Evolutionary conservation across 2,888 invertebrate genomes (phyloP).

Genomic region (Formica aserva): DNA sequence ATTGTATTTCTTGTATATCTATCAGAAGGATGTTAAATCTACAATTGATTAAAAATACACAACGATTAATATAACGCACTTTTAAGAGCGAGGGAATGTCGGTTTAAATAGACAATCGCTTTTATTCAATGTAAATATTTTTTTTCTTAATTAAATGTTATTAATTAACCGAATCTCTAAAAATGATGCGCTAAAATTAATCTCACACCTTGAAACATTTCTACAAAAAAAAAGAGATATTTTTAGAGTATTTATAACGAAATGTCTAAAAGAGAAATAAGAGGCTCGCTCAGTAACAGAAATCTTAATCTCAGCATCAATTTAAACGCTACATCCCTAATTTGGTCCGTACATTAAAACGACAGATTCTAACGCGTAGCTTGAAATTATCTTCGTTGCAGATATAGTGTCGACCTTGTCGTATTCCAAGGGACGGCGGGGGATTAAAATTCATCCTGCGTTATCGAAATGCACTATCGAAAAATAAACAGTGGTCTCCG

Average conservation of each 20-base stretch:
- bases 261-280: conserved; percentile 1
- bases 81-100: not conserved
- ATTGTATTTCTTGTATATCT: not conserved
- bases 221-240: not conserved
- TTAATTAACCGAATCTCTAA: not conserved
- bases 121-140: not conserved
- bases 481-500: conserved; percentile 25
- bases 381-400: conserved; percentile 12
- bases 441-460: conserved; percentile 34
- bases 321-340: not conserved
- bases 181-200: not conserved
- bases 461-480: conserved; percentile 42
- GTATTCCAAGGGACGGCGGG: not conserved
- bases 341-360: conserved; percentile 14
- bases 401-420: not conserved
- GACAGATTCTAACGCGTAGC: conserved; percentile 16
- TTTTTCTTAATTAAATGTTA: not conserved
- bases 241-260: not conserved
- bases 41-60: not conserved
- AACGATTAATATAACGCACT: not conserved
- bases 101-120: not conserved
- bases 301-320: conserved; percentile 34
- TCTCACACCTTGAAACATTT: not conserved
- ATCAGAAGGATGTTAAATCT: not conserved
- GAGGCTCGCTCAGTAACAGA: not conserved